These are phyloP conservation scores for Gryon sp. DNA, from an alignment of 1,140 invertebrate species.

Conservation along the genomic window DNA sequence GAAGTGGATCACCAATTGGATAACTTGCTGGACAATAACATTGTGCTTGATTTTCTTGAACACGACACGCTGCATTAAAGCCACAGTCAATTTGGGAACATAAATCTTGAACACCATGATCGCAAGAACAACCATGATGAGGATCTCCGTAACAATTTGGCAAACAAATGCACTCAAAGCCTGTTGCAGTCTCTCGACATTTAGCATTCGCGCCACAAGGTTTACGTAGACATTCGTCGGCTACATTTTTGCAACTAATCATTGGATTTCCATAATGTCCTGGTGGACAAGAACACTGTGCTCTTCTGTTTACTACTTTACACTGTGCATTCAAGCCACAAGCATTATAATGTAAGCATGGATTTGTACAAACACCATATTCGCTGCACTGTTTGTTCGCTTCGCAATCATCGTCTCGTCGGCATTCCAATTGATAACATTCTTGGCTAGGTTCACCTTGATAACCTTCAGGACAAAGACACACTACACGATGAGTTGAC, in stretches of 20 bases:
- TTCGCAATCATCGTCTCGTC: slow-evolving; percentile 88
- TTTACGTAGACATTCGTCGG: slow-evolving; percentile 86
- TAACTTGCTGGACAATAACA: slow-evolving; percentile 91
- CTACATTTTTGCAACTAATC: slow-evolving; percentile 86
- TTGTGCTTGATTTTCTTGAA: slow-evolving; percentile 84
- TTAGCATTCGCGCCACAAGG: slow-evolving; percentile 92
- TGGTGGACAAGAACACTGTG: slow-evolving; percentile 91
- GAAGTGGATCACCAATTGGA: slow-evolving; percentile 90
- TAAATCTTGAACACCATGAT: slow-evolving; percentile 79
- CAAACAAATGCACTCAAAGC: slow-evolving; percentile 88
- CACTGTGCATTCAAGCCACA: slow-evolving; percentile 94
- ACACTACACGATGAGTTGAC: slow-evolving; percentile 88
- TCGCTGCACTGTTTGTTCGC: slow-evolving; percentile 86
- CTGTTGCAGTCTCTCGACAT: slow-evolving; percentile 85
- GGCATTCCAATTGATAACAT: slow-evolving; percentile 88
- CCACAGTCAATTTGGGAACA: slow-evolving; percentile 89
- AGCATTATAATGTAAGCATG: slow-evolving; percentile 86
- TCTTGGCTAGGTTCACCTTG: slow-evolving; percentile 87
- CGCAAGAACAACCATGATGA: slow-evolving; percentile 87
- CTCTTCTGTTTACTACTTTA: slow-evolving; percentile 85
- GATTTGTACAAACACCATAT: slow-evolving; percentile 89
- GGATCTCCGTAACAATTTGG: slow-evolving; percentile 90
- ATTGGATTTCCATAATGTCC: slow-evolving; percentile 91
- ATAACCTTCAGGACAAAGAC: slow-evolving; percentile 90
- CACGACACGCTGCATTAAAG: slow-evolving; percentile 88